Base-by-base conservation (phyloP, 2,113 vertebrate genomes). In the Psophia crepitans region DNA sequence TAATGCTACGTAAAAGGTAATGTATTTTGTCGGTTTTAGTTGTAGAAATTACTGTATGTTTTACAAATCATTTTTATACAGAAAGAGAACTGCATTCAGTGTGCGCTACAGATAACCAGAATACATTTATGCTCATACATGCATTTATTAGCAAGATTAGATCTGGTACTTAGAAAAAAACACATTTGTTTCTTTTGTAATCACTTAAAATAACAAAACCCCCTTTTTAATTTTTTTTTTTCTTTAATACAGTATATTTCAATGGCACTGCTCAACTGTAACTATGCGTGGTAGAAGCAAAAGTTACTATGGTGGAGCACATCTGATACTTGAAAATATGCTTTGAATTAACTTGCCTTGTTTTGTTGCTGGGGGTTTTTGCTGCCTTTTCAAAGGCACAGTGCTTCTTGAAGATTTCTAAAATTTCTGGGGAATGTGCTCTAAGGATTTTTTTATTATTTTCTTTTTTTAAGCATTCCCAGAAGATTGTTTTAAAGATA, bases 401-500 rank as follows among this genome's bases (percentile, higher is more conserved):
- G 73, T 49, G 21, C 48, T 96, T 53, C 94, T 94, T 94, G 70
- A 96, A 94, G 89, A 96, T 94, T 86, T 90, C 74, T 93, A 94
- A 84, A 89, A 94, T 96, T 96, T 93, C 93, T 95, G 81, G 76
- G 84, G 86, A 97, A 96, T 91, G 79, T 82, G 63, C 81, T 96
- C 21, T 78, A 46, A 97, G 86, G 93, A 84, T 87, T 75, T 88
- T 71, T 80, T 14, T 28, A 15, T 84, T n/a, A 26, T 13, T n/a
- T 74, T 14, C 22, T n/a, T 78, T 35, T 32, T 18, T n/a, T 13
- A 87, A 85, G 24, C 92, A 93, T 96, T 97, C 96, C 94, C 92
- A 93, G 90, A 89, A 94, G 75, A 96, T 95, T 96, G 82, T 90
- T 95, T 93, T 78, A 87, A 93, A 96, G 95, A 90, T 95, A 96